These are phyloP conservation scores for Danaus chrysippus DNA, from an alignment of 2,888 invertebrate genomes.

Conservation along the genomic window DNA sequence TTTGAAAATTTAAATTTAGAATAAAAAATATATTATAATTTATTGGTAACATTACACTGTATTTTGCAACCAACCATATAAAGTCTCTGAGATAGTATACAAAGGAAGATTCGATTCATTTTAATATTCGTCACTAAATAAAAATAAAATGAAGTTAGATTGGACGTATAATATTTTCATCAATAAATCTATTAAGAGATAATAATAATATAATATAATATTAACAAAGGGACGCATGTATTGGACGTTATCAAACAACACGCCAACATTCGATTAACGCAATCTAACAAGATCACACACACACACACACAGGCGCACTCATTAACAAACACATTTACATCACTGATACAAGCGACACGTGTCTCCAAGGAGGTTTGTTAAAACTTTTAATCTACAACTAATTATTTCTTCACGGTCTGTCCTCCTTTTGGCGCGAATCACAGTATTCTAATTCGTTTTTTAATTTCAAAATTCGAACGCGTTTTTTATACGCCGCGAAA, in stretches of 20 bases:
- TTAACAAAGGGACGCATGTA: conserved; percentile 19
- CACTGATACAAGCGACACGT: conserved; percentile 62
- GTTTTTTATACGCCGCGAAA: conserved; percentile 55
- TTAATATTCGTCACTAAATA: not conserved
- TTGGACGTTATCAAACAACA: conserved; percentile 38
- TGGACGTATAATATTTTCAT: not conserved
- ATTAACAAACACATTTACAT: conserved; percentile 75
- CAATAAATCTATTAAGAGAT: not conserved
- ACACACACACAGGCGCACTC: conserved; percentile 63
- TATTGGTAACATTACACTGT: not conserved
- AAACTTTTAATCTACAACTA: conserved; percentile 54
- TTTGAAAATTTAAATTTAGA: no score
- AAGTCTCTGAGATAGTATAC: not conserved
- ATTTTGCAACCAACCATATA: no score
- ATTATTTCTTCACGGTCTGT: conserved; percentile 40
- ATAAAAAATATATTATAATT: conserved; percentile 15
- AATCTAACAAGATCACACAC: conserved; percentile 53
- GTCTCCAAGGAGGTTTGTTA: conserved; percentile 45
- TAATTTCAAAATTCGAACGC: conserved; percentile 49
- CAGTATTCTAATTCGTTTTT: conserved; percentile 35
- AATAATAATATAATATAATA: not conserved
- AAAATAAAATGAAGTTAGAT: not conserved
- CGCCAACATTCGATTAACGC: conserved; percentile 46
- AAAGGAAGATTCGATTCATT: not conserved
- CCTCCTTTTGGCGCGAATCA: conserved; percentile 51